These are phyloP conservation scores for Athripsodes cinereus DNA, from an alignment of 2,888 invertebrate genomes.

Conservation along the genomic window DNA sequence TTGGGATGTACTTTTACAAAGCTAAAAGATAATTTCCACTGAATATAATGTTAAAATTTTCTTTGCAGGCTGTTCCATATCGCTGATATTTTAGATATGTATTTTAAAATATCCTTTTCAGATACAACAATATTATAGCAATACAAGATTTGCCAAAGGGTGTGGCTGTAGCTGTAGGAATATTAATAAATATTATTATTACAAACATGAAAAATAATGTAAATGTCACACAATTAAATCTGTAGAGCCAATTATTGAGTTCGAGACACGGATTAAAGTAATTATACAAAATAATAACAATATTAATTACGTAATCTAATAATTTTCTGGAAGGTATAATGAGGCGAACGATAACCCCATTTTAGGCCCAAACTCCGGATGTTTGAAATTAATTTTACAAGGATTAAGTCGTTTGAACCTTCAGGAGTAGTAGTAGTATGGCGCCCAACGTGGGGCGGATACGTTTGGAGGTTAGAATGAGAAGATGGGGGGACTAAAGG, in stretches of 20 bases:
- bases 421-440: not conserved
- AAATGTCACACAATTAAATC: slow-evolving; percentile 1
- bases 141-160: too few relatives aligned
- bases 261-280: not conserved
- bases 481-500: slow-evolving; percentile 14
- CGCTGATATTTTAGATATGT: too few relatives aligned
- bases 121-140: too few relatives aligned
- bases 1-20: too few relatives aligned
- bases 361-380: slow-evolving; percentile 9
- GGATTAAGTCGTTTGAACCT: slow-evolving; percentile 26
- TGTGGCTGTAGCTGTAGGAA: too few relatives aligned
- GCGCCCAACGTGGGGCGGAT: not conserved
- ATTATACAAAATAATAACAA: slow-evolving; percentile 2
- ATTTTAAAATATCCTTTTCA: too few relatives aligned
- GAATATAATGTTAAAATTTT: too few relatives aligned
- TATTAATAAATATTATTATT: too few relatives aligned
- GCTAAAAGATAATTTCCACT: too few relatives aligned
- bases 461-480: not conserved
- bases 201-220: not conserved
- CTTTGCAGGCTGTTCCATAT: too few relatives aligned
- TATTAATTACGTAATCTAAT: not conserved
- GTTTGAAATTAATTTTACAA: slow-evolving; percentile 26
- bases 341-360: not conserved
- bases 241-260: not conserved
- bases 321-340: not conserved